Evolutionary conservation across 2,113 vertebrate species (phyloP), one percentile per base, ranked within the genome.

Genomic region (Pelvicachromis taeniatus): DNA sequence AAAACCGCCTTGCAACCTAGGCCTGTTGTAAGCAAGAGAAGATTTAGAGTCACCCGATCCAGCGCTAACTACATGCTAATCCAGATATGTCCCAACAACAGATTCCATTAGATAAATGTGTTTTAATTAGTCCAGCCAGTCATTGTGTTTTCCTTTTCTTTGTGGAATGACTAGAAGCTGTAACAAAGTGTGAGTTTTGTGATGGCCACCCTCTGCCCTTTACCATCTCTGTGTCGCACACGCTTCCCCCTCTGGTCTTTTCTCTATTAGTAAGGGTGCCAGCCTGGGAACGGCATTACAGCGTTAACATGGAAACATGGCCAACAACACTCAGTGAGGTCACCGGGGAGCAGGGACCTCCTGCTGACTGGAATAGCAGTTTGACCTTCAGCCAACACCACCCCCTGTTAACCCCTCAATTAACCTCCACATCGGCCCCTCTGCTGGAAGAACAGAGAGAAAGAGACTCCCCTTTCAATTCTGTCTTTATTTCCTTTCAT

Each of bases 391-490:
- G 84, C 87, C 48, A 91, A 93, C 93, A 93, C 91, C 87, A 90
- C 92, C 87, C 89, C 89, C 90, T 86, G 83, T 96, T 96, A 94
- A 93, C 94, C 94, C 93, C 88, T 93, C 91, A 94, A 95, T 95
- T 95, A 96, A 94, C 94, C 92, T 91, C 85, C 78, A 45, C 81
- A 75, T 84, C 80, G 59, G 82, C 75, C 86, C 93, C 85, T 91
- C 90, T 93, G 93, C 86, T 87, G 82, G 45, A 40, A 23, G 63
- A 81, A 81, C 58, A 54, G 42, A 70, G 79, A 81, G 45, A 52
- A 85, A 80, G 54, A 88, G 33, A 23, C 26, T 65, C 80, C 83
- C 86, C 65, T 53, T 55, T 80, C 63, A 42, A 68, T 83, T 88
- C 88, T 88, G 79, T 91, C 84, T 82, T 86, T 87, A 90, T 90